phyloP scores from a whole-genome alignment of 2,113 vertebrate species.

The Ictidomys tridecemlineatus region DNA sequence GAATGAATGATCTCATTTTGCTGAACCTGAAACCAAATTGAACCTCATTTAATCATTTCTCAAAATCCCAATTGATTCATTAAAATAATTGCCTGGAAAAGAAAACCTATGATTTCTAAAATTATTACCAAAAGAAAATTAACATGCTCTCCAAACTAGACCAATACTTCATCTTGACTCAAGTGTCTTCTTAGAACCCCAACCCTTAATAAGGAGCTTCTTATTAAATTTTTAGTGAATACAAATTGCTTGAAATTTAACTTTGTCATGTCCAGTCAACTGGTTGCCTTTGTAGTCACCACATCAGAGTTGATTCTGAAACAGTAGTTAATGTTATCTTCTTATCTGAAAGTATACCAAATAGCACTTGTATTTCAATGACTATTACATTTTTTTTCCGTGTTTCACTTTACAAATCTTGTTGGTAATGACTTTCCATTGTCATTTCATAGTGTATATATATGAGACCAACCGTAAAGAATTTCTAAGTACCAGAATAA shows the following conservation, averaged over 20 bases:
- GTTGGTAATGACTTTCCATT: background rate
- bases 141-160: slow-evolving; percentile 58
- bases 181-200: background rate
- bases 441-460: background rate
- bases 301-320: background rate
- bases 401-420: slow-evolving; percentile 21
- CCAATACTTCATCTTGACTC: slow-evolving; percentile 30
- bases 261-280: background rate
- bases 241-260: background rate
- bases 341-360: background rate
- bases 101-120: slow-evolving; percentile 71
- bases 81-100: slow-evolving; percentile 72
- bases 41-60: slow-evolving; percentile 69
- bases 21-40: slow-evolving; percentile 63
- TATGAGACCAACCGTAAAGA: background rate
- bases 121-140: slow-evolving; percentile 74
- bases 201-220: background rate
- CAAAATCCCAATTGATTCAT: slow-evolving; percentile 70
- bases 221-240: background rate
- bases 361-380: background rate
- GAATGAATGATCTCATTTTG: slow-evolving; percentile 72
- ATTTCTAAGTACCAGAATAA: background rate
- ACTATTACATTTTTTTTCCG: background rate
- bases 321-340: background rate
- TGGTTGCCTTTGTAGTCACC: background rate